Evolutionary conservation across 2,113 vertebrate genomes (phyloP), one percentile per base, ranked within the genome.

Genomic region (Sclerurus mexicanus): DNA sequence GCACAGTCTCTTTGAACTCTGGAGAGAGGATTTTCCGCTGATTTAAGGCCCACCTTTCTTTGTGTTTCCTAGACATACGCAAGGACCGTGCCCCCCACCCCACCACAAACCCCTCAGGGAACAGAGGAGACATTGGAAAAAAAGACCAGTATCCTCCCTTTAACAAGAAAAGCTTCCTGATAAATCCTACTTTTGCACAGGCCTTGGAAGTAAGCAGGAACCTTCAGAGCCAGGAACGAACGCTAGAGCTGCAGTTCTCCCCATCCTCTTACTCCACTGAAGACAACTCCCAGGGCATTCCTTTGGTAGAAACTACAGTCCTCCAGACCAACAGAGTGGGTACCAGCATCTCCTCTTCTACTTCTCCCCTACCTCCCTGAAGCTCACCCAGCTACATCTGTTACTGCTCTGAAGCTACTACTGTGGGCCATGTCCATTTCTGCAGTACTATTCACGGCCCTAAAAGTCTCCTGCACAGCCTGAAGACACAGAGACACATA

Each of bases 281-380:
- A 92, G 50, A 35, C 33, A 76, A 94, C 93, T 71, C 76, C 62
- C 90, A 83, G 69, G 75, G 82, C 25, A 79, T 63, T 97, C 96
- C 97, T 98, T 97, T 98, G 98, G 98, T 96, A 98, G 94, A 95
- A 90, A 90, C 89, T 73, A 59, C 7, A 96, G 92, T 81, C 59
- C 90, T 95, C 76, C 85, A 95, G 90, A 94, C 73, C 95, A 90
- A 82, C 40, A 91, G 4, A 93, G 91, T 35, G 67, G 86, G 95
- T 71, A 89, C 75, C 81, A 71, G 94, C 95, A 92, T 47, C 60
- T 94, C 66, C 68, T 87, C 73, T 79, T 35, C 75, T n/a, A 85
- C 91, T 79, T 86, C 47, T 74, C 75, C 66, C 67, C 79, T 62
- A 30, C 84, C 72, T 97, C 96, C 97, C 96, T 95, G 96, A 97